These are phyloP conservation scores for Oryzias woworae DNA, from an alignment of 2,113 vertebrate species.

Conservation along the genomic window DNA sequence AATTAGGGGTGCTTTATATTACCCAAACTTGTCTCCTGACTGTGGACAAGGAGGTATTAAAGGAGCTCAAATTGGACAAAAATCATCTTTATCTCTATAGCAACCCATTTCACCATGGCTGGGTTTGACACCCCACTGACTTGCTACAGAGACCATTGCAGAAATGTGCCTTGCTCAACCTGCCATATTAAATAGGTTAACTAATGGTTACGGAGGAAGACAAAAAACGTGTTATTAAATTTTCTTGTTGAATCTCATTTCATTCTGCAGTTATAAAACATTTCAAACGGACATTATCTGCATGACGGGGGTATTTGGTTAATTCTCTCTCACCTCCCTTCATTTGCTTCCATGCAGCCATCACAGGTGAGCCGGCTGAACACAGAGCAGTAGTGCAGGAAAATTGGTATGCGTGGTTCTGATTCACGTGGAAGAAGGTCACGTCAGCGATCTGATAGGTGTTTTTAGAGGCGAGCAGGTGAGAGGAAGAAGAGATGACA, in stretches of 20 bases:
- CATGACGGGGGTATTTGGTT: conserved; percentile 65
- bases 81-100: conserved; percentile 63
- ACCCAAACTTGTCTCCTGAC: conserved; percentile 52
- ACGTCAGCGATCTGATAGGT: conserved; percentile 68
- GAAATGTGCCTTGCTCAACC: conserved; percentile 55
- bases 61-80: conserved; percentile 61
- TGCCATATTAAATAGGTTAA: conserved; percentile 71
- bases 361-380: conserved; percentile 65
- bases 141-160: conserved; percentile 31
- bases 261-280: conserved; percentile 54
- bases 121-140: conserved; percentile 40
- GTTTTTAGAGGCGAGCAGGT: conserved; percentile 55
- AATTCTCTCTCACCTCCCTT: conserved; percentile 64
- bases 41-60: conserved; percentile 53
- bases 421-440: conserved; percentile 69
- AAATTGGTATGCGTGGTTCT: conserved; percentile 70
- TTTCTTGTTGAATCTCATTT: conserved; percentile 63
- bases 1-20: conserved; percentile 66
- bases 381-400: conserved; percentile 3
- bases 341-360: conserved; percentile 63
- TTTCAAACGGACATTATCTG: conserved; percentile 62
- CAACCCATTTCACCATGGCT: conserved; percentile 53
- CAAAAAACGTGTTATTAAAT: conserved; percentile 64
- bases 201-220: conserved; percentile 56
- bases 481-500: conserved; percentile 44